Conservation (phyloP, 2,797 vertebrate species). For the Sebastes cheni region DNA sequence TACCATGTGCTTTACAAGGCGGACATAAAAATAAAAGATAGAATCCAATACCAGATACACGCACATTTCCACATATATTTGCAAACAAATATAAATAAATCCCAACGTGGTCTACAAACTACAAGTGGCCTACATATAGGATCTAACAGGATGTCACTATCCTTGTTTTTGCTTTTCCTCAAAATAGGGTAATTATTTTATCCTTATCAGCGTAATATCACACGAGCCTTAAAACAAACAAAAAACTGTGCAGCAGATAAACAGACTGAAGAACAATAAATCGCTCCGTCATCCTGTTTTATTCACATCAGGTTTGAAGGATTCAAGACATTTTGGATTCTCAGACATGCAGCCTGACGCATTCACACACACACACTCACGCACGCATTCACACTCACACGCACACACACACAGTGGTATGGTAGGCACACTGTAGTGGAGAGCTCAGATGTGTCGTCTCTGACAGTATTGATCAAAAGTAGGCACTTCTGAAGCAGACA, state of each 20-base stretch:
- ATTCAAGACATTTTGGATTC: constrained; percentile 55
- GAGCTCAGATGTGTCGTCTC: constrained; percentile 60
- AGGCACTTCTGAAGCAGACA: constrained; percentile 82
- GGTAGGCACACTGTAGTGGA: constrained; percentile 63
- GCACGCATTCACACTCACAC: neutral
- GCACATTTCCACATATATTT: too few species aligned
- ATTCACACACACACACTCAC: neutral
- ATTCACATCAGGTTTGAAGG: constrained; percentile 70
- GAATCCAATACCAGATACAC: too few species aligned
- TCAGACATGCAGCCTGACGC: constrained; percentile 51
- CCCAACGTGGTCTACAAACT: too few species aligned
- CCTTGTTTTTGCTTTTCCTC: neutral
- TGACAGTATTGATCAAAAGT: constrained; percentile 63
- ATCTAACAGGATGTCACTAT: too few species aligned
- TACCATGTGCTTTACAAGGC: too few species aligned
- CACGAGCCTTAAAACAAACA: neutral
- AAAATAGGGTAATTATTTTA: neutral
- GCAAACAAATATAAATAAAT: too few species aligned
- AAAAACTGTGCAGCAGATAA: neutral
- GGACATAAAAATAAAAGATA: too few species aligned
- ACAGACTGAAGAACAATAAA: neutral
- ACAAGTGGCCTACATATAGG: too few species aligned
- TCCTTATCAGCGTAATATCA: neutral
- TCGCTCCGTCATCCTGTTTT: constrained; percentile 59
- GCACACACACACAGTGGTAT: constrained; percentile 56